Percentiles rank a stretch among this genome's conserved stretches.
Evolutionary conservation across 1,140 invertebrate genomes (phyloP).

Genomic region (Euwallacea fornicatus): DNA sequence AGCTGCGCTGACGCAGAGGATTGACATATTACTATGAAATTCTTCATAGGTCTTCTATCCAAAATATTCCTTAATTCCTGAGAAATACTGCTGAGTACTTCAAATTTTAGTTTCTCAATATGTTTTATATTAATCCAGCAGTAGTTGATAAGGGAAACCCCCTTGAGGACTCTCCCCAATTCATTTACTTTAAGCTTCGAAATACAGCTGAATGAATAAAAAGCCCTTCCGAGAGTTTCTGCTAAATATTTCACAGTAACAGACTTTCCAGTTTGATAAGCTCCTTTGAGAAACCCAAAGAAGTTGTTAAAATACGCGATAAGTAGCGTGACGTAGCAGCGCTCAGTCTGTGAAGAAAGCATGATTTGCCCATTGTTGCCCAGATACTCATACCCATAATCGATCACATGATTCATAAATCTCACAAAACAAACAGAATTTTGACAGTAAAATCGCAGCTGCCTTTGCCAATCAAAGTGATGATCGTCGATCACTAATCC

Average conservation of each 20-base stretch:
- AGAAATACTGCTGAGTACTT: constrained; percentile 35
- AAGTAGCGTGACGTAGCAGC: constrained; percentile 82
- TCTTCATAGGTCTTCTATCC: constrained; percentile 45
- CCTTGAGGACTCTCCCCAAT: constrained; percentile 68
- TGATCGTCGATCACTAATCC: constrained; percentile 18
- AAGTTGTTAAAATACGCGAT: constrained; percentile 78
- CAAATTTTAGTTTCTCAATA: constrained; percentile 42
- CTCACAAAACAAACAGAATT: constrained; percentile 73
- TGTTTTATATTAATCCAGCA: constrained; percentile 84
- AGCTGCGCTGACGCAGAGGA: constrained; percentile 59
- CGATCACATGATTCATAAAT: constrained; percentile 80
- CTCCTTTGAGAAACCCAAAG: constrained; percentile 78
- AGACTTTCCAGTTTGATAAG: constrained; percentile 83
- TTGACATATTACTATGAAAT: constrained; percentile 50
- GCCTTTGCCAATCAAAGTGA: constrained; percentile 85
- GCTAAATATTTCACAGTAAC: constrained; percentile 81
- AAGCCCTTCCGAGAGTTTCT: constrained; percentile 86
- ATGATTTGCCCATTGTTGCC: constrained; percentile 73
- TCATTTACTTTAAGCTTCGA: constrained; percentile 86
- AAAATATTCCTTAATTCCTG: constrained; percentile 69
- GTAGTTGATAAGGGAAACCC: not conserved
- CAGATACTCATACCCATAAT: constrained; percentile 91
- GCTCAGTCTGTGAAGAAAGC: constrained; percentile 77
- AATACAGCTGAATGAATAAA: constrained; percentile 90
- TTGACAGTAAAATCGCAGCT: constrained; percentile 88